These are phyloP conservation scores for Chrysomela aeneicollis DNA, from an alignment of 2,888 invertebrate genomes.

Conservation along the genomic window DNA sequence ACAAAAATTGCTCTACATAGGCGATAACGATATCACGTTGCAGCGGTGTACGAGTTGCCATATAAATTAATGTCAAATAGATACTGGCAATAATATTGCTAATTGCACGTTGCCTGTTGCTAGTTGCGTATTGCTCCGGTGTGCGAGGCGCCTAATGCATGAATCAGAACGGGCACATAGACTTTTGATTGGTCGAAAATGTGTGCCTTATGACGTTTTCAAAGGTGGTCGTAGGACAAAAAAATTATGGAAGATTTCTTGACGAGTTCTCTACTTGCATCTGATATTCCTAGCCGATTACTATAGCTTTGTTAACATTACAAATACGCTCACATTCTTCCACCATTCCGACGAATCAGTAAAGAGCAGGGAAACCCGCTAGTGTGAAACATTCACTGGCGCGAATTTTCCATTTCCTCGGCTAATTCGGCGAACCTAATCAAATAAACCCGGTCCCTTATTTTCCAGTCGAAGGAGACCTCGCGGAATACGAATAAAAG, in stretches of 20 bases:
- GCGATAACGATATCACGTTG: no score
- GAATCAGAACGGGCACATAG: no score
- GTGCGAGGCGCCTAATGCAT: no score
- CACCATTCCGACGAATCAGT: slow-evolving; percentile 4
- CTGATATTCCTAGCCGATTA: not conserved
- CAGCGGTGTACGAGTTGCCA: no score
- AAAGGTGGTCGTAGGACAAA: no score
- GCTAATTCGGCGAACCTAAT: slow-evolving; percentile 22
- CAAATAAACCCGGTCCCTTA: slow-evolving; percentile 17
- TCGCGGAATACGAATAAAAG: slow-evolving; percentile 23
- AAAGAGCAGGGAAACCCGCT: slow-evolving; percentile 1
- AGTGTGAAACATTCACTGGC: slow-evolving; percentile 6
- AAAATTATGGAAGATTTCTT: slow-evolving; percentile 8
- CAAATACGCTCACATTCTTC: not conserved
- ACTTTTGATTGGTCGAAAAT: no score
- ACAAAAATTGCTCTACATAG: no score
- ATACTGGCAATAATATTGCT: no score
- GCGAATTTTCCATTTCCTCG: slow-evolving; percentile 14
- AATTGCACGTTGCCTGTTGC: no score
- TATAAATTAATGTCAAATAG: no score
- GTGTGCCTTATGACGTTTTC: no score
- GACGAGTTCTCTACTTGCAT: not conserved
- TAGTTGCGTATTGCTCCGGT: no score
- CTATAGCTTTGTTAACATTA: not conserved
- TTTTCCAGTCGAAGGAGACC: slow-evolving; percentile 20